phyloP scores from a whole-genome alignment of 1,140 invertebrate species.

The Neelides sp. region DNA sequence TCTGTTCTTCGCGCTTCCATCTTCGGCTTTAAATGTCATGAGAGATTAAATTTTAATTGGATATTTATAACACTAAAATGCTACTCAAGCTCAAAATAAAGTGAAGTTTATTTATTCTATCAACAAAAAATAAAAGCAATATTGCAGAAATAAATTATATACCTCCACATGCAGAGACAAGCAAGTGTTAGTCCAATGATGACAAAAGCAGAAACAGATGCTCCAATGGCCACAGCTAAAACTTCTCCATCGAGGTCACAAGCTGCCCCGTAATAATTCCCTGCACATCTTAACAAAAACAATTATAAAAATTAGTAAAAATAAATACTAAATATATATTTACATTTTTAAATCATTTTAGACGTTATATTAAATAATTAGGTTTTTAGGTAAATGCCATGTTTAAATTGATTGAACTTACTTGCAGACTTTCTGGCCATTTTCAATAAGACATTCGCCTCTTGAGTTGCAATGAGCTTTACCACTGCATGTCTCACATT shows the following conservation, averaged over 20 bases:
- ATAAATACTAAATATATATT: no score
- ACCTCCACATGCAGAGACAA: slow-evolving; percentile 83
- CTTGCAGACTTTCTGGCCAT: slow-evolving; percentile 63
- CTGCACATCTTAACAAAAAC: slow-evolving; percentile 50
- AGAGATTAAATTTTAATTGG: no score
- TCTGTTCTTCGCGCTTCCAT: slow-evolving; percentile 75
- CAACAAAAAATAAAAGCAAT: background rate
- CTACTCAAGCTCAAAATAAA: background rate
- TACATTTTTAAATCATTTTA: no score
- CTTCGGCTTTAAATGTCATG: slow-evolving; percentile 48
- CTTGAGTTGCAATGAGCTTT: slow-evolving; percentile 62
- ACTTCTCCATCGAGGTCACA: slow-evolving; percentile 87
- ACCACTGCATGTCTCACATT: slow-evolving; percentile 58
- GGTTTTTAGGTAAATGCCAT: no score
- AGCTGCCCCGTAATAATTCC: slow-evolving; percentile 71
- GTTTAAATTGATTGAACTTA: slow-evolving; percentile 43
- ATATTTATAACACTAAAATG: slow-evolving; percentile 11
- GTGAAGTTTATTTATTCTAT: slow-evolving; percentile 1
- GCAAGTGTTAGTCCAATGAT: slow-evolving; percentile 75
- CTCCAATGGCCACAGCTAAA: slow-evolving; percentile 74
- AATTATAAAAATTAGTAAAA: no score
- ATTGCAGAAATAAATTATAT: slow-evolving; percentile 27
- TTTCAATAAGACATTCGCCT: slow-evolving; percentile 63
- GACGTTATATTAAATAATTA: no score
- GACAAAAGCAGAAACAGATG: slow-evolving; percentile 69